These are phyloP conservation scores for Meiosimyza decipiens DNA, from an alignment of 2,888 invertebrate species.

Conservation along the genomic window DNA sequence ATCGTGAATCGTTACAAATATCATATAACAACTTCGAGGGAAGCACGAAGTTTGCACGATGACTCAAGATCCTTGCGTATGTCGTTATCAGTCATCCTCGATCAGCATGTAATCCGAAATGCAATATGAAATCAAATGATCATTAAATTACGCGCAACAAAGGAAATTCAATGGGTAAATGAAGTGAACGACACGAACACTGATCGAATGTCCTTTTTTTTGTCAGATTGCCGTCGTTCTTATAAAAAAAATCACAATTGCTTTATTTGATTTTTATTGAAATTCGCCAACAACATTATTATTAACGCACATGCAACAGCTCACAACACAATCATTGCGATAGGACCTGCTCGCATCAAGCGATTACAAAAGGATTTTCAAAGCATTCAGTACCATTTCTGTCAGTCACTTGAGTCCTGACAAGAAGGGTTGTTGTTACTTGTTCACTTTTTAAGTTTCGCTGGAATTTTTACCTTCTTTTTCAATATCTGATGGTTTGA, in stretches of 20 bases:
- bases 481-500: slow-evolving; percentile 29
- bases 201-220: slow-evolving; percentile 40
- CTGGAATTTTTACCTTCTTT: slow-evolving; percentile 39
- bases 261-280: slow-evolving; percentile 19
- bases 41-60: slow-evolving; percentile 51
- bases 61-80: slow-evolving; percentile 10
- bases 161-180: slow-evolving; percentile 35
- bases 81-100: slow-evolving; percentile 35
- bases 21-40: slow-evolving; percentile 61
- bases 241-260: background rate
- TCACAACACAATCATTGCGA: slow-evolving; percentile 21
- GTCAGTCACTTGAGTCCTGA: slow-evolving; percentile 10
- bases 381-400: slow-evolving; percentile 27
- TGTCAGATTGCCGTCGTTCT: background rate
- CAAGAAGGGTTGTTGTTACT: slow-evolving; percentile 22
- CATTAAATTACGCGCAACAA: slow-evolving; percentile 37
- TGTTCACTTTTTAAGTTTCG: slow-evolving; percentile 33
- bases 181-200: slow-evolving; percentile 20
- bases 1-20: slow-evolving; percentile 46
- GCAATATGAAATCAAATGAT: slow-evolving; percentile 20
- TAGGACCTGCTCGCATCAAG: slow-evolving; percentile 18
- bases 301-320: slow-evolving; percentile 28
- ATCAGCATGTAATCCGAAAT: slow-evolving; percentile 57
- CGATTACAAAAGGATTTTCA: slow-evolving; percentile 8
- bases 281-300: slow-evolving; percentile 18